Evolutionary conservation across 2,888 invertebrate species (phyloP), one percentile per base, ranked within the genome.

Genomic region (Ditylenchus weischeri): DNA sequence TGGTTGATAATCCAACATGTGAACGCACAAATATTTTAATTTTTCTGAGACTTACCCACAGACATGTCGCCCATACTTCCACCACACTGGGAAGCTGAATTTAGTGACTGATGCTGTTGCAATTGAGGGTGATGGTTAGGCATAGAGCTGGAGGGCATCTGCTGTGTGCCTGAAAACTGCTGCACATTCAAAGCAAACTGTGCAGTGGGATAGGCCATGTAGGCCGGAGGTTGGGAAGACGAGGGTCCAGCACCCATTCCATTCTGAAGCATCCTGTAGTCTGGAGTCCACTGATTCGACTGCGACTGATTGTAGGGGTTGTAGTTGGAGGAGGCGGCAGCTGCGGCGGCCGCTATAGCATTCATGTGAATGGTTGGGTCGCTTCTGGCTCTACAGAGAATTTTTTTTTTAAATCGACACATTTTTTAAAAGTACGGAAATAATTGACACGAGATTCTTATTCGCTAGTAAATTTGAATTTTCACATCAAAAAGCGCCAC

Each of bases 281-380:
- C 49, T 6, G 66, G 15, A 38, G 11, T 21, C 29, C 29, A 36
- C 49, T 38, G 36, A 38, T 35, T 35, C 5, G 23, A 18, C 19
- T 35, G 19, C 13, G 59, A 21, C 36, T 59, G 38, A 23, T 23
- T n/a, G 38, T 59, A 36, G 19, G 59, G 59, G 35, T 59, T 29
- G 59, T 19, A 21, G 36, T 36, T 35, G 15, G 23, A 19, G 29
- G 29, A 23, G 18, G 29, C 23, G 59, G 35, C 38, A 1, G 35
- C 19, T 19, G 50, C 51, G 35, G 50, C 64, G 21, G 58, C 47
- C 13, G 62, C 70, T 57, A 70, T 65, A 47, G 71, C 69, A 66
- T 74, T 78, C 74, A 76, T 76, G 69, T 80, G 76, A 68, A 81
- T 79, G 23, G 81, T 75, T 0, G 81, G 78, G 57, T 81, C 81